These are phyloP conservation scores for Callopanchax toddi DNA, from an alignment of 2,113 vertebrate species.

Conservation along the genomic window DNA sequence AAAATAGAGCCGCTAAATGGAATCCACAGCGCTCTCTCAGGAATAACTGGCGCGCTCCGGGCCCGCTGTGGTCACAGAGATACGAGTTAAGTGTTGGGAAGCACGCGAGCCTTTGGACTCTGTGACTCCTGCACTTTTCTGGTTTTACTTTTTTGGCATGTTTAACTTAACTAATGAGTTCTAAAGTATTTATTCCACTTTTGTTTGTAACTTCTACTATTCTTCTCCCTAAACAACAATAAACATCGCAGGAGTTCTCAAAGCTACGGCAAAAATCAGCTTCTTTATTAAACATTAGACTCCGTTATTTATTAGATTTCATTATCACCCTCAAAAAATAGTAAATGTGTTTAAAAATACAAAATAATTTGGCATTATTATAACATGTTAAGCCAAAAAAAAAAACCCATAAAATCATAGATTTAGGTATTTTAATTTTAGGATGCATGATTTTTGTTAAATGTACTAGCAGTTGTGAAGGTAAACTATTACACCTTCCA, in stretches of 20 bases:
- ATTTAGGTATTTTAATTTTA: no score
- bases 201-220: not conserved
- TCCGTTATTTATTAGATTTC: no score
- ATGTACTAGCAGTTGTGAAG: no score
- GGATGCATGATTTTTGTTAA: no score
- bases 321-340: no score
- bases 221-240: no score
- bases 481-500: no score
- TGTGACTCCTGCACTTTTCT: conserved; percentile 1
- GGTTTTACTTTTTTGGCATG: not conserved
- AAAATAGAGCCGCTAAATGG: conserved; percentile 24
- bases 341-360: no score
- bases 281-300: not conserved
- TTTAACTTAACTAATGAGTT: not conserved
- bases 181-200: not conserved
- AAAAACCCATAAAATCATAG: no score
- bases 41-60: conserved; percentile 7
- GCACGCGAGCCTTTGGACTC: conserved; percentile 12
- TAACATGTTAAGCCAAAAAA: no score
- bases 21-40: conserved; percentile 41
- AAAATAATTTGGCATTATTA: no score
- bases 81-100: conserved; percentile 24
- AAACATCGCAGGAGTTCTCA: no score
- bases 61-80: conserved; percentile 27
- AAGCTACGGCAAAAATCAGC: not conserved